Base-by-base conservation (phyloP, 1,140 invertebrate genomes). In the Drosophila grimshawi region DNA sequence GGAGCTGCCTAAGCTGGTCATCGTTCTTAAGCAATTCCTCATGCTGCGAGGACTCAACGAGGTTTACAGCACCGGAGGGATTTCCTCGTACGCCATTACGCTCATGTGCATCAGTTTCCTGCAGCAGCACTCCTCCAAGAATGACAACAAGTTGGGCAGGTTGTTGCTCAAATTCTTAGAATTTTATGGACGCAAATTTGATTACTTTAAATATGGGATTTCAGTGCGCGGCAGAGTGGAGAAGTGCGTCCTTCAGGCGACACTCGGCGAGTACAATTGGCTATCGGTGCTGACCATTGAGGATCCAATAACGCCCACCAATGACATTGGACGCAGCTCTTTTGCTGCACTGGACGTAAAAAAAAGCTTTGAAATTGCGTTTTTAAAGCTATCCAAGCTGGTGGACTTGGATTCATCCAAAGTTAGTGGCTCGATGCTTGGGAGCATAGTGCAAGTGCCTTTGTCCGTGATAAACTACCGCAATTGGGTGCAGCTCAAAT, bases 271-370 rank as follows among this genome's bases (percentile, higher is more conserved):
- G 3, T 49, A 73, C 33, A 78, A 64, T 29, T 81, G 76, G 66
- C n/a, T 75, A 8, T 86, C 82, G 7, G 56, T 86, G 11, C 52
- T 86, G 30, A 81, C 75, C 10, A 86, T 86, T 41, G 78, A 86
- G 35, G 82, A 86, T 53, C 82, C 82, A 0, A 80, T 86, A 8
- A 86, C 78, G 3, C 82, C 82, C 0, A 70, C 57, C 2, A 86
- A 86, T 29, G 82, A 86, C 30, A 86, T 86, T n/a, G 82, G 82
- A 29, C 70, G 82, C 11, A 81, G 82, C 49, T 86, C 82, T 1
- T 86, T 55, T 29, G 67, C 60, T 3, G 82, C 78, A 4, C 3
- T 86, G 30, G 37, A 76, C 37, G 82, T 81, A 0, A 86, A 86
- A 33, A 45, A 76, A 6, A 33, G 61, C 5, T 86, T 86, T 32